Base-by-base conservation (phyloP, 2,113 vertebrate genomes). In the Cervus canadensis region DNA sequence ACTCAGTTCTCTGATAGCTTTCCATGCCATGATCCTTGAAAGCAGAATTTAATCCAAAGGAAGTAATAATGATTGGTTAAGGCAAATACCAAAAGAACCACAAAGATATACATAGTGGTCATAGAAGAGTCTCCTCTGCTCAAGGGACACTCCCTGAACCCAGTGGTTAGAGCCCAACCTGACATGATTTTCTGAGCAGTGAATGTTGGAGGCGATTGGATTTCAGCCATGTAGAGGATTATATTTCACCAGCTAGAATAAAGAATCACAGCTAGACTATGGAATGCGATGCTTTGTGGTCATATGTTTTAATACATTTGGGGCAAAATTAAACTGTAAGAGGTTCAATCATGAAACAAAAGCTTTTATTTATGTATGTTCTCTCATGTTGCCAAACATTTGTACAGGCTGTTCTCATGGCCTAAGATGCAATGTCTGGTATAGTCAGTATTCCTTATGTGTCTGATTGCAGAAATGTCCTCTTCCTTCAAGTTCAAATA, bases 281-380 rank as follows among this genome's bases (percentile, higher is more conserved):
- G 74, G 62, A 60, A 6, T 95, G 36, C n/a, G 17, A 74, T 78
- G 57, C 14, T 87, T 60, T 71, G 12, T 60, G 33, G 33, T 84
- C 36, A 40, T 71, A 54, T 45, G 62, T 96, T 94, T 91, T 81
- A 94, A 79, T 54, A 94, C 81, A 36, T 93, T 94, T 83, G 45
- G 26, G 50, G 50, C 12, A 96, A 84, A 67, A 92, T 86, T 56
- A 84, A 95, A 90, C 59, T 79, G 9, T 59, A 83, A 52, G 78
- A 64, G 36, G 14, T n/a, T 90, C 57, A 43, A 76, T 59, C 25
- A 36, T 16, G 43, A 84, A 90, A 89, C 21, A 19, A 67, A 96
- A 95, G 10, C 36, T 94, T 92, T 90, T 60, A 78, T 92, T 94
- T 95, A 43, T 87, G 67, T 43, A 33, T 87, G 30, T 84, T 97